Base-by-base conservation (phyloP, 2,888 invertebrate species). In the Macrosoma leucophasiata region DNA sequence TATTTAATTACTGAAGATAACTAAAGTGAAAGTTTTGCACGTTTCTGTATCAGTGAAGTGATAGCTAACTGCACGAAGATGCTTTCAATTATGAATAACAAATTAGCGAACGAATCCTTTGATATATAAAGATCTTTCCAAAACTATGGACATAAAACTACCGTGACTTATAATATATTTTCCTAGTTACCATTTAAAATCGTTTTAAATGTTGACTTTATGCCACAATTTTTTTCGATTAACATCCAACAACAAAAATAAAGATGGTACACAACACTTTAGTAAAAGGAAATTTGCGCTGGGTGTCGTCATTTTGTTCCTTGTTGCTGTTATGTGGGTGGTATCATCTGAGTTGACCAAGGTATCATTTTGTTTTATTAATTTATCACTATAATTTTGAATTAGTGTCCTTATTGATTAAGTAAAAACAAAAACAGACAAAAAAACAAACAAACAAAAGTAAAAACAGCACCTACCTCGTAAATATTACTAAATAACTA, bases 251-350 rank as follows among this genome's bases (percentile, higher is more conserved):
- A 77, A 69, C 55, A 81, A 76, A 58, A 75, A 64, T 44, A 76
- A 75, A 53, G 78, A 81, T 72, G 75, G 61, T 43, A 57, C 46
- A 17, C 74, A 72, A 46, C 67, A 70, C 44, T 61, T 61, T 41
- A 73, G 71, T 48, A 75, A 67, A 48, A 72, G 67, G 55, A 76
- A 78, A 62, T 89, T 96, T 54, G 84, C 93, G 41, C 86, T 97
- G 57, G 98, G 98, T 56, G 86, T 96, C 50, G 87, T 94, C 58
- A 88, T 98, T 53, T 86, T 98, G 43, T 75, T 98, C 48, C 79
- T 97, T 57, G 97, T 98, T 50, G 96, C 97, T 81, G 86, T 97
- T 37, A 91, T 98, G 58, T 98, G 98, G 97, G 97, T 98, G 32
- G 91, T 94, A 32, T 97, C 97, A 29, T 94, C 96, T 20, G 97